Evolutionary conservation across 2,113 vertebrate species (phyloP), one percentile per base, ranked within the genome.

Genomic region (Sinocyclocheilus maitianheensis): DNA sequence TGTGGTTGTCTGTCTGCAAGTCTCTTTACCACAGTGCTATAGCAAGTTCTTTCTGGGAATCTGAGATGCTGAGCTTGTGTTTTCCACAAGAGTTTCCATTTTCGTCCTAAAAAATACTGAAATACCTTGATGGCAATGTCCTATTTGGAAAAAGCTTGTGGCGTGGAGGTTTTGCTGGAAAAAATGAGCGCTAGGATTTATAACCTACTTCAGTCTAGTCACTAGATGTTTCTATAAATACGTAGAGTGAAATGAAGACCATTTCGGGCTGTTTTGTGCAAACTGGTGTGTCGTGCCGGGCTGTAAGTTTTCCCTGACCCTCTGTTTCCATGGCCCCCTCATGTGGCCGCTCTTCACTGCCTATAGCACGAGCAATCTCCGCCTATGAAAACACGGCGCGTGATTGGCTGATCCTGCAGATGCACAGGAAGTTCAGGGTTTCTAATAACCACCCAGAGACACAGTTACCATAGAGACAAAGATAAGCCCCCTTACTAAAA

Each of bases 391-490:
- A 94, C 93, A 93, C 88, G 24, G 92, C 89, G 89, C 90, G 93
- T 93, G 94, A 96, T 97, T 96, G 95, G 96, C 90, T 95, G 93
- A 92, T 93, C 94, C 92, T 92, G 94, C 94, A 79, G 95, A 96
- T 94, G 95, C 93, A 96, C 95, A 96, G 96, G 96, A 96, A 96
- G 95, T 93, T 95, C 94, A 96, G 95, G 95, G 93, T 95, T 93
- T 96, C 96, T 97, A 96, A 96, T 96, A 96, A 95, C 94, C 92
- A 90, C 93, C 90, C 94, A 95, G 94, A 96, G 95, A 96, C 95
- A 93, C 89, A 94, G 96, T 97, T 95, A 95, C 94, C 95, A 96
- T 96, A 95, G 96, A 94, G 96, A 97, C 95, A 91, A 92, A 89
- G 94, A 94, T 94, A 94, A 90, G 91, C 92, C 93, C 91, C 88